A percentile compares a stretch with the other conserved stretches of the same genome.
Conservation (phyloP, 2,888 invertebrate genomes). For the Watsonalla binaria region DNA sequence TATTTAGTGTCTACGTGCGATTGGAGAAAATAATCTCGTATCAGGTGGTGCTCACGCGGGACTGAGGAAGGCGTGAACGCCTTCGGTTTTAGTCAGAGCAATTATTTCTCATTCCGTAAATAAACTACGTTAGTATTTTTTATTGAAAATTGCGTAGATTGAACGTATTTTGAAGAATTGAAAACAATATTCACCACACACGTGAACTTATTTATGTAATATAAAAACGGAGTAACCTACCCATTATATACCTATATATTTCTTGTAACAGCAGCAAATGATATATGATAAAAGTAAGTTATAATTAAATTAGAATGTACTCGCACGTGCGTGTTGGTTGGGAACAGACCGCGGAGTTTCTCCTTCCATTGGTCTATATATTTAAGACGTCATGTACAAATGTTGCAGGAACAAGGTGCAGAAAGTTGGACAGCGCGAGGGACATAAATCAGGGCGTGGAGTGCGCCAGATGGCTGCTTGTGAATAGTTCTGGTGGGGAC, state of each 20-base stretch:
- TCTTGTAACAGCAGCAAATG: background rate
- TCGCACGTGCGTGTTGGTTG: conserved; percentile 12
- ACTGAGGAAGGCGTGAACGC: no score
- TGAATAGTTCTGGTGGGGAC: conserved; percentile 61
- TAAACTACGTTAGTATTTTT: no score
- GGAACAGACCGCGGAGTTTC: conserved; percentile 27
- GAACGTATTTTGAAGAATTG: no score
- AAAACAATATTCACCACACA: no score
- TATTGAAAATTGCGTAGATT: no score
- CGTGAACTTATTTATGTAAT: no score
- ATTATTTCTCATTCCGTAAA: no score
- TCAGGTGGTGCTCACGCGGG: no score
- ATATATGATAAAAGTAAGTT: conserved; percentile 1
- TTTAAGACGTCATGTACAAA: conserved; percentile 68
- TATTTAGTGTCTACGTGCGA: no score
- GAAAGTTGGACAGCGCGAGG: conserved; percentile 67
- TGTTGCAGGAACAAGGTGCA: conserved; percentile 70
- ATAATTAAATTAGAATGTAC: conserved; percentile 16
- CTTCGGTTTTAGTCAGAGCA: no score
- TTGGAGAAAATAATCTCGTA: no score
- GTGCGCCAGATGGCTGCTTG: conserved; percentile 54
- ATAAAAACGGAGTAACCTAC: no score
- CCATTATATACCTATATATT: background rate
- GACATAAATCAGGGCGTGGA: conserved; percentile 66
- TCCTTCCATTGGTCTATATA: conserved; percentile 46